Evolutionary conservation across 2,113 vertebrate species (phyloP).

Genomic region (Peromyscus leucopus): DNA sequence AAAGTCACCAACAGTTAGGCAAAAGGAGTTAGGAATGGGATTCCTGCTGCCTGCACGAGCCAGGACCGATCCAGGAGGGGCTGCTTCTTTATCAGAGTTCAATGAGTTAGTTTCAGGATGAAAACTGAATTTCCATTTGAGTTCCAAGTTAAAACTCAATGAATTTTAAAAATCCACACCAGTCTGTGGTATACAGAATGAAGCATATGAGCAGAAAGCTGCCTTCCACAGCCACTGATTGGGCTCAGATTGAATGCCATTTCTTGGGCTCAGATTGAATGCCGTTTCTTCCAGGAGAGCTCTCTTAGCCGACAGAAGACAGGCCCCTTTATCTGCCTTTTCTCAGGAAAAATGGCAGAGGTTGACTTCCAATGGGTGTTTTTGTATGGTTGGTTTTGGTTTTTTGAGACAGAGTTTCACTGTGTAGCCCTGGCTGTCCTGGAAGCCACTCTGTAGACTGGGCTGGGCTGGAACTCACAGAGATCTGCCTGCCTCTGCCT

Average conservation of each 20-base stretch:
- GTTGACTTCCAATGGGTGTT: neutral
- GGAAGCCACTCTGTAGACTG: neutral
- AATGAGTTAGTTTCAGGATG: constrained; percentile 19
- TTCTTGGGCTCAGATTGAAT: too few species aligned
- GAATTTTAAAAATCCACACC: neutral
- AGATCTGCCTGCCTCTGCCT: neutral
- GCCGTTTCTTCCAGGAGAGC: too few species aligned
- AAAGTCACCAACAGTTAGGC: neutral
- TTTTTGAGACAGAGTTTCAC: neutral
- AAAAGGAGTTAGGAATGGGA: neutral
- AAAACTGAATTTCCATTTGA: constrained; percentile 39
- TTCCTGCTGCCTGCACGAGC: too few species aligned
- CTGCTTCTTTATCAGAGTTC: neutral
- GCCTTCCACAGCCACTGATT: neutral
- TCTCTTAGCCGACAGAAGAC: too few species aligned
- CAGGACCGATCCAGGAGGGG: neutral
- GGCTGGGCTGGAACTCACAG: neutral
- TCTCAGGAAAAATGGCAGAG: neutral
- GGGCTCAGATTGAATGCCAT: too few species aligned
- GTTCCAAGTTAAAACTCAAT: constrained; percentile 24
- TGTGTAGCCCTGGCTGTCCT: neutral
- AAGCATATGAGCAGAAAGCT: neutral
- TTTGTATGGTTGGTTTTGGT: neutral
- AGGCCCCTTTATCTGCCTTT: too few species aligned
- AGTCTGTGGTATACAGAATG: neutral